Evolutionary conservation across 2,888 invertebrate genomes (phyloP).

Genomic region (Agrenia bidenticulata): DNA sequence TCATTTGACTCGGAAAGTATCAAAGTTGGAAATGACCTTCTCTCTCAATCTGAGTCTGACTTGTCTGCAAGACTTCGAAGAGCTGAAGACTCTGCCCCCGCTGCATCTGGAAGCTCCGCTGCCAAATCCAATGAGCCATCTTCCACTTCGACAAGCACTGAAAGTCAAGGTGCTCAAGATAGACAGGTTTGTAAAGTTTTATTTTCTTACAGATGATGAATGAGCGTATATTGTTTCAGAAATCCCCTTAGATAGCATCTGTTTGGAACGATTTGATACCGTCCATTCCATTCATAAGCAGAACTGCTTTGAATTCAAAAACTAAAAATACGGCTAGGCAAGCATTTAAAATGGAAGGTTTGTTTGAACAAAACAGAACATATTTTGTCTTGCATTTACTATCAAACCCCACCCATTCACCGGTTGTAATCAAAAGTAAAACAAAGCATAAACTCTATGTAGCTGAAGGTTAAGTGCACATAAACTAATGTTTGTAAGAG

Average conservation of each 20-base stretch:
- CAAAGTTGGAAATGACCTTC: constrained; percentile 50
- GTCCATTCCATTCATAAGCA: too few species aligned
- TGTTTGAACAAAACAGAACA: too few species aligned
- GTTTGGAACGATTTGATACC: too few species aligned
- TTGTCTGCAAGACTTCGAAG: constrained; percentile 45
- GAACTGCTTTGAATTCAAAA: too few species aligned
- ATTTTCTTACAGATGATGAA: not conserved
- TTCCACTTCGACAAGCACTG: constrained; percentile 39
- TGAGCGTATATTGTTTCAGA: not conserved
- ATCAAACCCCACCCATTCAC: too few species aligned
- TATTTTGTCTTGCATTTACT: too few species aligned
- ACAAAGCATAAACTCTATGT: too few species aligned
- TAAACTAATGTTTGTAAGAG: too few species aligned
- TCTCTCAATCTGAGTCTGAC: constrained; percentile 50
- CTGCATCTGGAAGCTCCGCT: constrained; percentile 23
- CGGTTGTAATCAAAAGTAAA: too few species aligned
- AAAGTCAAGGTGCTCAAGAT: constrained; percentile 45
- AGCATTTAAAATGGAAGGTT: too few species aligned
- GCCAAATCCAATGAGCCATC: constrained; percentile 37
- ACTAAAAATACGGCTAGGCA: too few species aligned
- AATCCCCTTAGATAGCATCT: not conserved
- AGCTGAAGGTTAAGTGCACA: too few species aligned
- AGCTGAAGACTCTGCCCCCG: constrained; percentile 40
- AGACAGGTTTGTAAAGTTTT: constrained; percentile 39
- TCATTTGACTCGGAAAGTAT: constrained; percentile 47